phyloP scores from a whole-genome alignment of 2,113 vertebrate genomes.

The Sylvia atricapilla region DNA sequence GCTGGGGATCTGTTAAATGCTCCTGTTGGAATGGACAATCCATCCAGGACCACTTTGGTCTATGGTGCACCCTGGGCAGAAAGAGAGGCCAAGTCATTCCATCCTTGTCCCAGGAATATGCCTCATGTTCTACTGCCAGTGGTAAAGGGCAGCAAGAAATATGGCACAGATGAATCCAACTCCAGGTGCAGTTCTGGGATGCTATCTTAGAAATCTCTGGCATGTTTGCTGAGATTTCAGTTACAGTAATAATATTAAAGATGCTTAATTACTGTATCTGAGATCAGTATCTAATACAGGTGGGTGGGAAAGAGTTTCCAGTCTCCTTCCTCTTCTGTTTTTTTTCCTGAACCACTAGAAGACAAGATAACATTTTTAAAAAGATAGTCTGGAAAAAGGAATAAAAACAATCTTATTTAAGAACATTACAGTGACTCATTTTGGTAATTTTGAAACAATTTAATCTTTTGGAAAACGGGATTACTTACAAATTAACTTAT shows the following conservation, averaged over 20 bases:
- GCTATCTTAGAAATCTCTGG: background rate
- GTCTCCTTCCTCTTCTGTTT: background rate
- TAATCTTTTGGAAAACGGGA: background rate
- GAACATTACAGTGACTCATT: background rate
- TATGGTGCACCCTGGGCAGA: constrained; percentile 10
- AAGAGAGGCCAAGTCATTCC: constrained; percentile 26
- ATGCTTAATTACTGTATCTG: background rate
- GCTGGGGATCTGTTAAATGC: background rate
- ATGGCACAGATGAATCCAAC: background rate
- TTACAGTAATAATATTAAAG: background rate
- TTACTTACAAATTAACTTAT: background rate
- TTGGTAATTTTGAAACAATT: background rate
- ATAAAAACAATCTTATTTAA: background rate
- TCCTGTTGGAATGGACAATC: background rate
- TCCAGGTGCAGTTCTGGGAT: background rate
- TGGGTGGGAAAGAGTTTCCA: background rate
- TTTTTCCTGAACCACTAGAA: background rate
- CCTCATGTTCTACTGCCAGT: background rate
- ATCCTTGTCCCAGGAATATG: constrained; percentile 25
- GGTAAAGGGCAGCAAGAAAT: background rate
- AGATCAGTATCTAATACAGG: background rate
- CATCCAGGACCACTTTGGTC: background rate
- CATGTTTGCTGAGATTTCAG: background rate
- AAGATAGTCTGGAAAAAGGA: background rate
- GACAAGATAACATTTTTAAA: background rate